A percentile compares a stretch with the other conserved stretches of the same genome.
Conservation (phyloP, 2,888 invertebrate species). For the Phymatocera aterrima region DNA sequence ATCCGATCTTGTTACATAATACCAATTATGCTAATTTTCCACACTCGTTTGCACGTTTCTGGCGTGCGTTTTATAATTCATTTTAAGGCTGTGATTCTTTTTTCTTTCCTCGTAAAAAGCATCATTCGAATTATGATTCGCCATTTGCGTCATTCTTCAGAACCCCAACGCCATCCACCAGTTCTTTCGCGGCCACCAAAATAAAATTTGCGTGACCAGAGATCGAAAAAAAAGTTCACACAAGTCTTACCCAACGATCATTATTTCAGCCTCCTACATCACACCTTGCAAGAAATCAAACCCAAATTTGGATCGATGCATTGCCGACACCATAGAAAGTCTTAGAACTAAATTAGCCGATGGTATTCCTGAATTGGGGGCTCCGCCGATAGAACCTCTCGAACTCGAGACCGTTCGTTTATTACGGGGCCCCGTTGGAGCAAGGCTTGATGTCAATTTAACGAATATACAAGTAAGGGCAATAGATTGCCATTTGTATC, state of each 20-base stretch:
- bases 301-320: conserved; percentile 80
- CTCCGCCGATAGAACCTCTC: conserved; percentile 82
- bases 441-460: conserved; percentile 70
- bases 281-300: conserved; percentile 81
- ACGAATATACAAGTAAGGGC: conserved; percentile 61
- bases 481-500: not conserved
- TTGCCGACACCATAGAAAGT: conserved; percentile 79
- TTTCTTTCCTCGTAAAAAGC: not conserved
- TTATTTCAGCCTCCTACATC: conserved; percentile 80
- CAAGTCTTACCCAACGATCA: conserved; percentile 15
- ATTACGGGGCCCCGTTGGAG: conserved; percentile 78
- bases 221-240: conserved; percentile 11
- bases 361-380: conserved; percentile 83
- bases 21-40: conserved; percentile 38
- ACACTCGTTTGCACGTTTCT: not conserved
- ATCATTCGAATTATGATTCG: not conserved
- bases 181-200: no score
- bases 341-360: conserved; percentile 78
- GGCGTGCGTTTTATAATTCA: not conserved
- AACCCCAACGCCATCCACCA: no score
- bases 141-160: not conserved
- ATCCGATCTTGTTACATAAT: conserved; percentile 56
- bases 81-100: not conserved
- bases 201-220: conserved; percentile 22
- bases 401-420: conserved; percentile 80